Evolutionary conservation across 2,113 vertebrate genomes (phyloP).

Genomic region (Psammodynastes pulverulentus): DNA sequence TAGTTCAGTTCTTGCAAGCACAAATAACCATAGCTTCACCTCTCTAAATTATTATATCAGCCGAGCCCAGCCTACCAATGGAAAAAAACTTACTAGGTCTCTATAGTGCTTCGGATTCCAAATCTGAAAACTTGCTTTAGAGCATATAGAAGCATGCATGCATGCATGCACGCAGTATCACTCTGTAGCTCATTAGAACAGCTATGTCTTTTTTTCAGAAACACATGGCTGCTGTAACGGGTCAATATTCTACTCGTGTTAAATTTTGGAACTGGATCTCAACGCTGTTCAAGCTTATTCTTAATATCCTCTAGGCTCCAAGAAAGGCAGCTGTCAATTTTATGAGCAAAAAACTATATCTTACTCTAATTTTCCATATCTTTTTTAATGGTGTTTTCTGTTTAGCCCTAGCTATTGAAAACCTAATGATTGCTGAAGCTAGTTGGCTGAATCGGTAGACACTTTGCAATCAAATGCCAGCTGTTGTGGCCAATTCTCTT

Average conservation of each 20-base stretch:
- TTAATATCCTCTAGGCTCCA: not conserved
- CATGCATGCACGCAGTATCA: not conserved
- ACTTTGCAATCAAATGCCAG: constrained; percentile 20
- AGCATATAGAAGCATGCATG: not conserved
- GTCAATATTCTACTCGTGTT: not conserved
- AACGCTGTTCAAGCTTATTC: not conserved
- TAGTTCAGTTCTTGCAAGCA: constrained; percentile 9
- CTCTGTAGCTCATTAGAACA: not conserved
- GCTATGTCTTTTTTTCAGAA: not conserved
- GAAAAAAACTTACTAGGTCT: not conserved
- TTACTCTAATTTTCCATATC: not conserved
- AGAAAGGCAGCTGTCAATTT: constrained; percentile 35
- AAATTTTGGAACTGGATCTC: not conserved
- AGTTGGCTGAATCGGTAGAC: constrained; percentile 23
- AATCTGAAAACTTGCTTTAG: not conserved
- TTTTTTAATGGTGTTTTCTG: constrained; percentile 11
- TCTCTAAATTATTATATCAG: constrained; percentile 9
- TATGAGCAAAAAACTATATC: not conserved
- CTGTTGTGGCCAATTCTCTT: constrained; percentile 1
- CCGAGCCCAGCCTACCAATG: constrained; percentile 16
- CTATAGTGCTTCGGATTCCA: not conserved
- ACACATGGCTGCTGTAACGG: not conserved
- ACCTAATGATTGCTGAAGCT: constrained; percentile 2
- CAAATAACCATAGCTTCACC: constrained; percentile 34
- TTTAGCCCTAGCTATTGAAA: constrained; percentile 22